phyloP scores from a whole-genome alignment of 2,888 invertebrate species.

The Eucera pruinosa region DNA sequence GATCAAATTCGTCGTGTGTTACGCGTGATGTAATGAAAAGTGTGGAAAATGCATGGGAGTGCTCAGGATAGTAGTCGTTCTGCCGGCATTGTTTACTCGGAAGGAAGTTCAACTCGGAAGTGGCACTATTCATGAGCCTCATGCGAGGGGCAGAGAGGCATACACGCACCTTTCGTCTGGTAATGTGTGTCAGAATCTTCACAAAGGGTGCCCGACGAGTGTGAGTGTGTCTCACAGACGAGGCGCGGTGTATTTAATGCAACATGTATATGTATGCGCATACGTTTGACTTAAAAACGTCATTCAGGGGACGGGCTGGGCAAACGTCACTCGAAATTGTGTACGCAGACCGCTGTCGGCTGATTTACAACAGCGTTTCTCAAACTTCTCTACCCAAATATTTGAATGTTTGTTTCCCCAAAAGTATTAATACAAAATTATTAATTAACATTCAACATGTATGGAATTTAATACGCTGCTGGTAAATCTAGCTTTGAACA shows the following conservation, averaged over 20 bases:
- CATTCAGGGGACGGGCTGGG: slow-evolving; percentile 39
- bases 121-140: slow-evolving; percentile 72
- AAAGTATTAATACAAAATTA: too few species aligned
- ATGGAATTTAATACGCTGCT: too few species aligned
- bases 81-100: slow-evolving; percentile 73
- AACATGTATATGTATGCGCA: background rate
- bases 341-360: slow-evolving; percentile 11
- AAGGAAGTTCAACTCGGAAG: slow-evolving; percentile 82
- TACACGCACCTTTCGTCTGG: slow-evolving; percentile 21
- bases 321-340: slow-evolving; percentile 42
- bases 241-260: slow-evolving; percentile 23
- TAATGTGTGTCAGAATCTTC: slow-evolving; percentile 18
- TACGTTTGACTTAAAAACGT: slow-evolving; percentile 39
- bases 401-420: background rate
- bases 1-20: slow-evolving; percentile 43
- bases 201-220: slow-evolving; percentile 7
- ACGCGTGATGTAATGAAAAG: slow-evolving; percentile 68
- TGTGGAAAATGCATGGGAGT: slow-evolving; percentile 69
- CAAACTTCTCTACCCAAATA: background rate
- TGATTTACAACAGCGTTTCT: slow-evolving; percentile 47
- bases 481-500: too few species aligned
- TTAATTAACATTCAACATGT: too few species aligned
- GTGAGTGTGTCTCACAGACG: background rate
- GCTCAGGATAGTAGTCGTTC: slow-evolving; percentile 63
- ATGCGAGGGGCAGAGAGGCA: background rate